These are phyloP conservation scores for Lottia scabra DNA, from an alignment of 2,888 invertebrate genomes.

Conservation along the genomic window DNA sequence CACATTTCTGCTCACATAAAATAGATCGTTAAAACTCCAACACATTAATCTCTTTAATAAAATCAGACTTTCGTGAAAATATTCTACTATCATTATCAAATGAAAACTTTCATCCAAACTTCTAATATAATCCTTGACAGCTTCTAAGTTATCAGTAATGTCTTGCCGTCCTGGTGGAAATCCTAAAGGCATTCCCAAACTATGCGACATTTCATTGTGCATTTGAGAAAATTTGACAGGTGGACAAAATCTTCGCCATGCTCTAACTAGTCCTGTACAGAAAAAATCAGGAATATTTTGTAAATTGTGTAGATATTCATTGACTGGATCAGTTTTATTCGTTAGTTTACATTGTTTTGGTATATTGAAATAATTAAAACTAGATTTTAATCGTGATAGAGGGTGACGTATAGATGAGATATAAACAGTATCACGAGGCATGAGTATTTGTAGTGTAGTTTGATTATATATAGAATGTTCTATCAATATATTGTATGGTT, in stretches of 20 bases:
- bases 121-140: conserved; percentile 44
- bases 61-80: conserved; percentile 65
- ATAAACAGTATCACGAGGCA: conserved; percentile 56
- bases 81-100: conserved; percentile 64
- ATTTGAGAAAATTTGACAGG: conserved; percentile 61
- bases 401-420: conserved; percentile 63
- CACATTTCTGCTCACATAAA: conserved; percentile 52
- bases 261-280: conserved; percentile 42
- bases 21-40: conserved; percentile 64
- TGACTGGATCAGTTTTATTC: conserved; percentile 35
- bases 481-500: conserved; percentile 54
- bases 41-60: conserved; percentile 62
- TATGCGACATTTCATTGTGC: conserved; percentile 61
- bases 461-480: conserved; percentile 63
- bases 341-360: conserved; percentile 43
- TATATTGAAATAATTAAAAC: conserved; percentile 61
- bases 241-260: conserved; percentile 46
- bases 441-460: conserved; percentile 46
- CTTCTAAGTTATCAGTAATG: conserved; percentile 34
- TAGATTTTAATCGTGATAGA: conserved; percentile 58
- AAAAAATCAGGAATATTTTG: conserved; percentile 49
- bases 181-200: conserved; percentile 63
- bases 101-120: conserved; percentile 52
- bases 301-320: conserved; percentile 53
- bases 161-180: conserved; percentile 50